Evolutionary conservation across 2,797 vertebrate species (phyloP), one percentile per base, ranked within the genome.

Genomic region (Acridotheres tristis): DNA sequence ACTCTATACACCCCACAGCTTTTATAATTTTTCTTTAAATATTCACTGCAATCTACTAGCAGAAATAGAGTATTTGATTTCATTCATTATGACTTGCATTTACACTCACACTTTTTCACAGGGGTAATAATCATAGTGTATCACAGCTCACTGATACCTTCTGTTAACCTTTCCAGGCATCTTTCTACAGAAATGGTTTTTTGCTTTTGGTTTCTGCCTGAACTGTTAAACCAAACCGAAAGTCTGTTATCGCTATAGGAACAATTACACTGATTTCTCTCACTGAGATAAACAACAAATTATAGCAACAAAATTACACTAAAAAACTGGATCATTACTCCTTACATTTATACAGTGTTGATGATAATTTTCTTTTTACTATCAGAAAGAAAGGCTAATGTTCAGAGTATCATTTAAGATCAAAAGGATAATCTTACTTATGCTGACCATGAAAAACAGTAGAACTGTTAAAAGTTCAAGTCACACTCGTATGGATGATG

Each of bases 1-100:
- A 26, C 7, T 47, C 2, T 30, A 4, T 42, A 22, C 1, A 23
- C 2, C 5, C 3, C 10, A 2, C 13, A 69, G 1, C 1, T 75
- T 82, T 57, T 68, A 34, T 34, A 22, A 5, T 55, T 73, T 34
- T 87, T 51, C 34, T 80, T 10, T 40, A 23, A 45, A 57, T 68
- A 26, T 66, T 80, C 8, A 23, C 3, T 57, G 7, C 0, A 2
- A 16, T 30, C 8, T 82, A 17, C 10, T 76, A 9, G 7, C 14
- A 57, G 43, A 76, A 90, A 51, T 27, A 65, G 15, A 89, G 32
- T 6, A 38, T 69, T 42, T 66, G 11, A 32, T 45, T 7, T 75
- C 29, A 18, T 89, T 86, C 34, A 42, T 4, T 79, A 34, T 68
- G 12, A 20, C 1, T 68, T 75, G 10, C 16, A 53, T 57, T 79